Percentiles rank a stretch among this genome's conserved stretches.
These are phyloP conservation scores for Lagocephalus sceleratus DNA, from an alignment of 2,797 vertebrate genomes.

Conservation along the genomic window DNA sequence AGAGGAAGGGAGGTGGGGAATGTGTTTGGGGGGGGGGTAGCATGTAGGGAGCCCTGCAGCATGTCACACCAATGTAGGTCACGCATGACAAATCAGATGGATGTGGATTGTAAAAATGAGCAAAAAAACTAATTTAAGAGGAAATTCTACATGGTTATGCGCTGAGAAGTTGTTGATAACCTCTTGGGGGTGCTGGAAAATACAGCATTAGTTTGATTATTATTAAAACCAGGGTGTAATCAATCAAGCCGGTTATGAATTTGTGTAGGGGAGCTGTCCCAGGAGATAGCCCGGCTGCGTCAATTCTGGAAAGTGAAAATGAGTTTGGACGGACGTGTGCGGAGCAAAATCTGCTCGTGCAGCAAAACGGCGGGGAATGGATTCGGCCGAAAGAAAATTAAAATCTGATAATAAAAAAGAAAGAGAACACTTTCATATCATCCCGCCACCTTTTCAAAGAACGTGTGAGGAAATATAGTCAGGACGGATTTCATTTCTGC, in stretches of 20 bases:
- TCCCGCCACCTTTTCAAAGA: constrained; percentile 46
- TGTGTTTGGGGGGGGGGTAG: constrained; percentile 1
- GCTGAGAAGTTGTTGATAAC: constrained; percentile 1
- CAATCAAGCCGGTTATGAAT: constrained; percentile 6
- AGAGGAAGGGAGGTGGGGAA: constrained; percentile 17
- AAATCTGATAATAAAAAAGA: constrained; percentile 48
- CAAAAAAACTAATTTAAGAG: constrained; percentile 7
- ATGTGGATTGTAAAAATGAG: constrained; percentile 16
- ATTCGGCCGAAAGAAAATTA: constrained; percentile 45
- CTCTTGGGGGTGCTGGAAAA: constrained; percentile 5
- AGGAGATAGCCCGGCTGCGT: constrained; percentile 4
- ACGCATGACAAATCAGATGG: constrained; percentile 43
- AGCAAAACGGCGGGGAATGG: constrained; percentile 28
- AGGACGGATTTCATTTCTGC: constrained; percentile 47
- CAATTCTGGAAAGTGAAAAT: constrained; percentile 18
- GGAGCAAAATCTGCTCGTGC: constrained; percentile 32
- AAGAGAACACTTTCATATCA: constrained; percentile 45
- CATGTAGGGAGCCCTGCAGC: constrained; percentile 7
- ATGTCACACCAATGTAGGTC: constrained; percentile 45
- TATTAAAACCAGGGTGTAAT: constrained; percentile 10
- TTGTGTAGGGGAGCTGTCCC: constrained; percentile 9
- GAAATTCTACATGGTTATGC: background rate
- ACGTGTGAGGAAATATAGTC: constrained; percentile 11
- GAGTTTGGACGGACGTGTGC: constrained; percentile 21
- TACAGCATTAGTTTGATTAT: constrained; percentile 9